Evolutionary conservation across 2,888 invertebrate genomes (phyloP).

Genomic region (Automeris io): DNA sequence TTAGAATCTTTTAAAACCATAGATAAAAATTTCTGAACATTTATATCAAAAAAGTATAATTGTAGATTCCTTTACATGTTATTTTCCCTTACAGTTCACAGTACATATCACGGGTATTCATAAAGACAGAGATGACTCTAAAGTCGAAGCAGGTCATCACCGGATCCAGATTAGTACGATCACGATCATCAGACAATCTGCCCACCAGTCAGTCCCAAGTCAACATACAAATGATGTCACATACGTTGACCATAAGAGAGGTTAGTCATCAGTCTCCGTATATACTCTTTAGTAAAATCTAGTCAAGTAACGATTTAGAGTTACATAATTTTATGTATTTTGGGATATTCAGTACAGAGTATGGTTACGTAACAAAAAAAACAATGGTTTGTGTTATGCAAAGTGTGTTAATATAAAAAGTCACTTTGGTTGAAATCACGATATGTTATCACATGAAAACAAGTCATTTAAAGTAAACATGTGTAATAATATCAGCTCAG

Average conservation of each 20-base stretch:
- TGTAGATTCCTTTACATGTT: not conserved
- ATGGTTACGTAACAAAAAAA: not conserved
- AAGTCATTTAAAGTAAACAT: not conserved
- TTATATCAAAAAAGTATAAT: not conserved
- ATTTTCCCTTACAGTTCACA: slow-evolving; percentile 80
- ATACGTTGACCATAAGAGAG: slow-evolving; percentile 95
- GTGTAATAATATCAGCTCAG: not conserved
- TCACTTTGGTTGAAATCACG: not conserved
- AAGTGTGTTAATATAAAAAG: not conserved
- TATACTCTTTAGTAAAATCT: too few relatives aligned
- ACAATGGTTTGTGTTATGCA: not conserved
- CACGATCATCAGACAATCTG: slow-evolving; percentile 92
- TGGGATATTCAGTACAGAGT: not conserved
- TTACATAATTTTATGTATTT: not conserved
- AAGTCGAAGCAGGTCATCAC: slow-evolving; percentile 90
- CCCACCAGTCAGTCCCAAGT: slow-evolving; percentile 95
- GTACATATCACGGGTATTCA: slow-evolving; percentile 94
- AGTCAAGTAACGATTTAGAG: too few relatives aligned
- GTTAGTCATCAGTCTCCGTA: slow-evolving; percentile 69
- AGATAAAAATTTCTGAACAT: not conserved
- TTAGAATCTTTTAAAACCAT: too few relatives aligned
- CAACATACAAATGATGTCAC: slow-evolving; percentile 96
- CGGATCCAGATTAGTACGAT: slow-evolving; percentile 86
- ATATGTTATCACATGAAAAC: slow-evolving; percentile 2
- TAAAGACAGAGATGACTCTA: slow-evolving; percentile 95